Evolutionary conservation across 2,888 invertebrate genomes (phyloP).

Genomic region (Drosophila tanythrix): DNA sequence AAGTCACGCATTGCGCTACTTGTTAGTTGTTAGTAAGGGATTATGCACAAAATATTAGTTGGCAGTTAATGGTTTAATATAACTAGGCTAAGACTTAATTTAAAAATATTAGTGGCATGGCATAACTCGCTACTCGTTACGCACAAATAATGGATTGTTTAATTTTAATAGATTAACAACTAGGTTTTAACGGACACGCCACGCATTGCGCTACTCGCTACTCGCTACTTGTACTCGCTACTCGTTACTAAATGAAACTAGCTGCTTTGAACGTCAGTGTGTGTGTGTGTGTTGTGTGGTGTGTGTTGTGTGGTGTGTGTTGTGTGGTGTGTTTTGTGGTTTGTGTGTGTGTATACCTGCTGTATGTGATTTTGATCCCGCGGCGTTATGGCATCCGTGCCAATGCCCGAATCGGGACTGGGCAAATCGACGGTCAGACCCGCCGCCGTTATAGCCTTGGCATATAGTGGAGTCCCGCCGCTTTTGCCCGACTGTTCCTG

Average conservation of each 20-base stretch:
- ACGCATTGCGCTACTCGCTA: slow-evolving; percentile 41
- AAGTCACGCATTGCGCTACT: slow-evolving; percentile 48
- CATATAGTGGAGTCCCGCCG: slow-evolving; percentile 83
- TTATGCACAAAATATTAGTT: background rate
- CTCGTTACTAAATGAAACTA: slow-evolving; percentile 11
- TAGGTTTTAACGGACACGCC: slow-evolving; percentile 48
- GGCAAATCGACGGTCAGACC: slow-evolving; percentile 97
- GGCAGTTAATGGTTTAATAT: background rate
- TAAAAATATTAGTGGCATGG: background rate
- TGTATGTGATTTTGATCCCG: slow-evolving; percentile 95
- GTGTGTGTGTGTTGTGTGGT: slow-evolving; percentile 11
- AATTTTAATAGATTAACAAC: background rate
- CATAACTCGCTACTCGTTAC: background rate
- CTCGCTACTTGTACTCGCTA: slow-evolving; percentile 12
- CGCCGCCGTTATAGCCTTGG: slow-evolving; percentile 88
- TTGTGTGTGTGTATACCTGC: slow-evolving; percentile 87
- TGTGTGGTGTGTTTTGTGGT: slow-evolving; percentile 12
- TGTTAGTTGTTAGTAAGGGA: background rate
- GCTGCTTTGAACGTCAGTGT: background rate
- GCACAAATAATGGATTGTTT: background rate
- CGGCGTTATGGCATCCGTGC: slow-evolving; percentile 96
- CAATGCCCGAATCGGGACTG: slow-evolving; percentile 97
- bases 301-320: background rate
- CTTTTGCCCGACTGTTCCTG: slow-evolving; percentile 70
- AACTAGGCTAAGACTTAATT: background rate